These are phyloP conservation scores for Sebastes baramenuke DNA, from an alignment of 2,797 vertebrate species.

Conservation along the genomic window DNA sequence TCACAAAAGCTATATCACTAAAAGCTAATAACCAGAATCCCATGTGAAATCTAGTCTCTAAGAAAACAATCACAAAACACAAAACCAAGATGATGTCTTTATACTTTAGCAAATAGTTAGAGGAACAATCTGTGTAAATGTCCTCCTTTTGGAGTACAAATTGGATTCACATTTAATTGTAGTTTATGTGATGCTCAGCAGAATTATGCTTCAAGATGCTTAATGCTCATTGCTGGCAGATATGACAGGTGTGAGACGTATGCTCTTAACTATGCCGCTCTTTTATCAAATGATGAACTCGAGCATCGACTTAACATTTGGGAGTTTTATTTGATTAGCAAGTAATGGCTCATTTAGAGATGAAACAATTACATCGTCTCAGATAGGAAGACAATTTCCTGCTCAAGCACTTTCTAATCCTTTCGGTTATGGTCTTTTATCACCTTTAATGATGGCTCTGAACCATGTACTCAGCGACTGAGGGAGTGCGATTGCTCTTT, in stretches of 20 bases:
- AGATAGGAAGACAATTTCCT: conserved; percentile 68
- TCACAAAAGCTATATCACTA: neutral
- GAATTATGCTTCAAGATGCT: neutral
- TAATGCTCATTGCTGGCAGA: neutral
- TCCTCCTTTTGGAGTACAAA: neutral
- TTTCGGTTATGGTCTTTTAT: conserved; percentile 70
- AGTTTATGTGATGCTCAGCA: neutral
- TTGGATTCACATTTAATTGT: neutral
- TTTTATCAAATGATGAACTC: conserved; percentile 26
- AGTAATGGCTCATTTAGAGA: conserved; percentile 69
- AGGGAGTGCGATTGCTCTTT: conserved; percentile 66
- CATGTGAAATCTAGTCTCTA: neutral
- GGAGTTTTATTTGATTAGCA: conserved; percentile 55
- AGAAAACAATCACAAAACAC: neutral
- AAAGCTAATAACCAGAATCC: neutral
- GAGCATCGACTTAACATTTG: conserved; percentile 13
- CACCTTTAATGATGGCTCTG: conserved; percentile 68
- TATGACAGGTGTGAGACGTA: conserved; percentile 4
- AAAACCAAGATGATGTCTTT: neutral
- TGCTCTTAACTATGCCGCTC: neutral
- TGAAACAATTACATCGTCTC: conserved; percentile 64
- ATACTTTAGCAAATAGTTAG: neutral
- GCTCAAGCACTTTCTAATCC: conserved; percentile 74
- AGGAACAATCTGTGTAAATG: neutral
- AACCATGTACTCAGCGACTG: conserved; percentile 57